Evolutionary conservation across 2,113 vertebrate species (phyloP).

Genomic region (Platichthys flesus): DNA sequence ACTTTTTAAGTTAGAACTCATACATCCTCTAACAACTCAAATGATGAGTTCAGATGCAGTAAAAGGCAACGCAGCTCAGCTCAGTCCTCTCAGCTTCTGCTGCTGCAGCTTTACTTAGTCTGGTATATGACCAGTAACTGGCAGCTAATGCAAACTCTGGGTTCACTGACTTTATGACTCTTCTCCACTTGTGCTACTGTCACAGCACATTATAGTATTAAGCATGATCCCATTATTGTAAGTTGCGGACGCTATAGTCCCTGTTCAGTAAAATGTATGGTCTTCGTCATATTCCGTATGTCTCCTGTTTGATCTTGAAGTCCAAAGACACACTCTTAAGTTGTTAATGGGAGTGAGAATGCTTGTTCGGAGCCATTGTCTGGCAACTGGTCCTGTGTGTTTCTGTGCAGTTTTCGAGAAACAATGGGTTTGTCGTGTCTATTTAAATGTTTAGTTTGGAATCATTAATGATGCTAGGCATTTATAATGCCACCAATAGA

Average conservation of each 20-base stretch:
- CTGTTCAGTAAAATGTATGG: background rate
- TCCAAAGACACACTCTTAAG: background rate
- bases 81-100: background rate
- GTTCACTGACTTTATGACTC: background rate
- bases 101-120: background rate
- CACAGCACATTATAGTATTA: background rate
- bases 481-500: slow-evolving; percentile 4
- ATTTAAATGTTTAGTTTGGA: too few species aligned
- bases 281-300: background rate
- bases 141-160: background rate
- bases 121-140: background rate
- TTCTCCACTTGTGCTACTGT: background rate
- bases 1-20: background rate
- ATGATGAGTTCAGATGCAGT: background rate
- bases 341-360: background rate
- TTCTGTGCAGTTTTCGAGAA: background rate
- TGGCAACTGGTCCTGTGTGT: background rate
- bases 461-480: slow-evolving; percentile 30
- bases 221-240: background rate
- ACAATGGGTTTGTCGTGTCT: slow-evolving; percentile 1
- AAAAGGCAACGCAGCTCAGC: background rate
- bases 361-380: background rate
- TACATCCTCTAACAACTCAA: background rate
- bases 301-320: background rate
- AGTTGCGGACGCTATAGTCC: background rate